phyloP scores from a whole-genome alignment of 1,140 invertebrate genomes.

The Rhyzopertha dominica region DNA sequence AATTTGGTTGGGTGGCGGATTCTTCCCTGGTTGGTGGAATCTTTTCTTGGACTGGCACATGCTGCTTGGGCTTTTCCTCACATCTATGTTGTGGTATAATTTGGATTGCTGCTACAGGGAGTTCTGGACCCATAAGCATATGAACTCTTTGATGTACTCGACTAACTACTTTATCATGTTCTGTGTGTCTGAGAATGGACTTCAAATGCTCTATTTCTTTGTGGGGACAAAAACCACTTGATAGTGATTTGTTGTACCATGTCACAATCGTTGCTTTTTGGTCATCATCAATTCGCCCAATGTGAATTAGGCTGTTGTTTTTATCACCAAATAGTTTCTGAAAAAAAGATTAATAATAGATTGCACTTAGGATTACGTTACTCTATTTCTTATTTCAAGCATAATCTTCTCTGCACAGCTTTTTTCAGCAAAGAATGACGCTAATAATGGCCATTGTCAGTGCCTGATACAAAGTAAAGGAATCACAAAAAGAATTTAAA shows the following conservation, averaged over 20 bases:
- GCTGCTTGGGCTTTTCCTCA: constrained; percentile 14
- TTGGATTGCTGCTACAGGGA: constrained; percentile 68
- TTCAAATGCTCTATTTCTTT: constrained; percentile 67
- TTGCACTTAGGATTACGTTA: too few relatives aligned
- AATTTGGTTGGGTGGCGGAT: constrained; percentile 31
- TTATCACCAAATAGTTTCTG: constrained; percentile 69
- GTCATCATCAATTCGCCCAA: constrained; percentile 54
- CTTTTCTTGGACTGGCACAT: constrained; percentile 17
- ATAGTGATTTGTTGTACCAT: constrained; percentile 73
- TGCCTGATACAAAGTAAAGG: too few relatives aligned
- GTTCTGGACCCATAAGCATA: constrained; percentile 69
- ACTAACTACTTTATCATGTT: constrained; percentile 48
- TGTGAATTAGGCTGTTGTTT: constrained; percentile 65
- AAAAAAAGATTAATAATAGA: too few relatives aligned
- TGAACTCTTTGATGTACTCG: constrained; percentile 63
- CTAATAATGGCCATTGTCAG: too few relatives aligned
- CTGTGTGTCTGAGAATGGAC: constrained; percentile 61
- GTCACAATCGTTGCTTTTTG: constrained; percentile 63
- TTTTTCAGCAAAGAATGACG: too few relatives aligned
- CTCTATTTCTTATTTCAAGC: too few relatives aligned
- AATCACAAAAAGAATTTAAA: too few relatives aligned
- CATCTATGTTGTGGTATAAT: constrained; percentile 63
- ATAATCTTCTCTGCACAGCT: too few relatives aligned
- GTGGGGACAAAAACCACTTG: constrained; percentile 66
- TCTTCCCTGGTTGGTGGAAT: too few relatives aligned